These are phyloP conservation scores for Pithys albifrons DNA, from an alignment of 2,113 vertebrate genomes.

Conservation along the genomic window DNA sequence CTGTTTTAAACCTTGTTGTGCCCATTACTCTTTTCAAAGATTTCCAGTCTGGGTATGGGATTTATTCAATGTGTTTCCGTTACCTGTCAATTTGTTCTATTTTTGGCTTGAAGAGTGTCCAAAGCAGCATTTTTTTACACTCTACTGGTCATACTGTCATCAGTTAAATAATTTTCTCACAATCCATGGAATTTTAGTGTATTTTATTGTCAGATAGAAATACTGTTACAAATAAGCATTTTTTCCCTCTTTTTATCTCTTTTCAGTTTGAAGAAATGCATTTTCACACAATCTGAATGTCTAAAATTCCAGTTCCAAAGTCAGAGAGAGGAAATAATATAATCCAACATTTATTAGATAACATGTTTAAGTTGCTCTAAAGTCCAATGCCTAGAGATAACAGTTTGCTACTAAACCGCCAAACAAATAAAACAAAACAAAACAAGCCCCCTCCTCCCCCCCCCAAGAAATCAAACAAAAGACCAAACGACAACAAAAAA, in stretches of 20 bases:
- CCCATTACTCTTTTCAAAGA: neutral
- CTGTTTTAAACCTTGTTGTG: neutral
- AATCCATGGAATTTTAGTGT: neutral
- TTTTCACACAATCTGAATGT: neutral
- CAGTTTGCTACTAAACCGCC: neutral
- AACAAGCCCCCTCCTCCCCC: neutral
- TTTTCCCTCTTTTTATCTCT: neutral
- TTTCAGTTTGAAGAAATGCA: neutral
- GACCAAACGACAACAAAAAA: neutral
- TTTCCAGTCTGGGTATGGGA: neutral
- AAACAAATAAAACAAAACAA: neutral
- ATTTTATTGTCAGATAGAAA: neutral
- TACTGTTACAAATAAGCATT: neutral
- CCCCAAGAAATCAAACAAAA: too few species aligned
- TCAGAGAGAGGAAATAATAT: neutral
- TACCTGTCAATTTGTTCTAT: neutral
- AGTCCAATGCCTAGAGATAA: neutral
- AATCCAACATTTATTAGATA: neutral
- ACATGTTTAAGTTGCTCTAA: neutral
- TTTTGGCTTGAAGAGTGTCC: neutral
- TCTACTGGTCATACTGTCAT: neutral
- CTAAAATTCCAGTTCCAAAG: neutral
- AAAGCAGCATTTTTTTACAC: neutral
- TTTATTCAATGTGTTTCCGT: neutral
- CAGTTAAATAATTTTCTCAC: neutral